These are phyloP conservation scores for Trichacis sp. DNA, from an alignment of 2,888 invertebrate species.

Conservation along the genomic window DNA sequence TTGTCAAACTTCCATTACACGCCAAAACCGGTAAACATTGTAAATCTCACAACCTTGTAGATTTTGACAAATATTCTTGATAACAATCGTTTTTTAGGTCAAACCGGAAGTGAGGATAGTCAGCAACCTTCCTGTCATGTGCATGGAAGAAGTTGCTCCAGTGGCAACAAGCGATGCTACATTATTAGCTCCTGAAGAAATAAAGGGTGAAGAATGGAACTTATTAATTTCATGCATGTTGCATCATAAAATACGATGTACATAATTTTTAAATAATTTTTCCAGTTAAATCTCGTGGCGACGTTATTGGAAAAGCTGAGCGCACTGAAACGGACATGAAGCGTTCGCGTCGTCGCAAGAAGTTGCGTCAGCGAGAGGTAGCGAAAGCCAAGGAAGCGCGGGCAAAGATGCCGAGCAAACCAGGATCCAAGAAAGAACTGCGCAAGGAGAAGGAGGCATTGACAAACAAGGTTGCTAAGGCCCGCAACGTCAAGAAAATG, in stretches of 20 bases:
- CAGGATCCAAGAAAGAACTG: slow-evolving; percentile 65
- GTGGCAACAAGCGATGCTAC: slow-evolving; percentile 86
- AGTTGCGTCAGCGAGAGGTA: slow-evolving; percentile 76
- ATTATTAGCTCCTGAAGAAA: slow-evolving; percentile 92
- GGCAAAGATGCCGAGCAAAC: slow-evolving; percentile 44
- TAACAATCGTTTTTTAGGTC: slow-evolving; percentile 73
- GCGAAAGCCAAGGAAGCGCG: slow-evolving; percentile 70
- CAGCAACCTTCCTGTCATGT: slow-evolving; percentile 89
- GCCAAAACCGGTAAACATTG: slow-evolving; percentile 83
- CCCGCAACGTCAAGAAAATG: slow-evolving; percentile 75
- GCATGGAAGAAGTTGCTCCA: slow-evolving; percentile 96
- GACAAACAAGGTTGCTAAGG: slow-evolving; percentile 76
- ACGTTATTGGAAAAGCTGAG: slow-evolving; percentile 80
- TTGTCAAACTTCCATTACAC: slow-evolving; percentile 95
- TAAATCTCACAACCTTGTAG: too few relatives aligned
- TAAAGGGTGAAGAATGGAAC: slow-evolving; percentile 78
- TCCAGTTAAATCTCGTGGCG: slow-evolving; percentile 70
- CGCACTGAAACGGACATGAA: slow-evolving; percentile 88
- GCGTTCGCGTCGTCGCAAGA: slow-evolving; percentile 88
- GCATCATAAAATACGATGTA: too few relatives aligned
- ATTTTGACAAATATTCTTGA: too few relatives aligned
- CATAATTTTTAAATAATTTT: too few relatives aligned
- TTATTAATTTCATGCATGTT: too few relatives aligned
- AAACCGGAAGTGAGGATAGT: slow-evolving; percentile 91
- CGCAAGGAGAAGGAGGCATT: slow-evolving; percentile 73